Percentiles rank a stretch among this genome's conserved stretches.
Evolutionary conservation across 2,888 invertebrate species (phyloP).

Genomic region (Brenthis ino): DNA sequence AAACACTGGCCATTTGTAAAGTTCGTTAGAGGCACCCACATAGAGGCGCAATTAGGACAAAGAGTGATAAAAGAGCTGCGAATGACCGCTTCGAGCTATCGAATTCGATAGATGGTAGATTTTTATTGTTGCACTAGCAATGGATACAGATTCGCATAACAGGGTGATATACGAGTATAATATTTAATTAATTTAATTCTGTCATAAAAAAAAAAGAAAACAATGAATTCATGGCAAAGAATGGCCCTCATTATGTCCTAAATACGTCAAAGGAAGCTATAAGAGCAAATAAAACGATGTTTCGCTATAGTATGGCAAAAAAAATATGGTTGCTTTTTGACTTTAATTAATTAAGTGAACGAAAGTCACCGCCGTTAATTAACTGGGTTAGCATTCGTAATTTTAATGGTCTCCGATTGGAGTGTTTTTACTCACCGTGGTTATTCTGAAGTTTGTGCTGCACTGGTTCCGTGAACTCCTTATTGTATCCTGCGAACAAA

Average conservation of each 20-base stretch:
- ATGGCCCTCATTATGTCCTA: neutral
- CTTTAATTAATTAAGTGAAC: conserved; percentile 25
- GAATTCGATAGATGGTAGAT: conserved; percentile 48
- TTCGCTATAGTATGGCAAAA: conserved; percentile 11
- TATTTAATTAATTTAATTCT: neutral
- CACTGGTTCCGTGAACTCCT: conserved; percentile 43
- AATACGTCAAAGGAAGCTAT: conserved; percentile 1
- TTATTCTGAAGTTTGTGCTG: conserved; percentile 48
- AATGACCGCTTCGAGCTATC: conserved; percentile 56
- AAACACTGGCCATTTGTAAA: conserved; percentile 47
- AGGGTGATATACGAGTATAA: conserved; percentile 2
- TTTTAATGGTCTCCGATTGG: conserved; percentile 42
- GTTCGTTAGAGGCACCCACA: conserved; percentile 53
- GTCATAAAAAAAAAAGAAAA: neutral
- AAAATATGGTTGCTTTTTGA: conserved; percentile 23
- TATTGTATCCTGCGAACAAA: conserved; percentile 54
- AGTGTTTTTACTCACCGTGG: conserved; percentile 57
- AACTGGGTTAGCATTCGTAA: conserved; percentile 41
- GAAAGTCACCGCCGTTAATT: conserved; percentile 32
- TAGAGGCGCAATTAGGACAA: conserved; percentile 63
- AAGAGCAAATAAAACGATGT: neutral
- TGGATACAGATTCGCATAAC: conserved; percentile 40
- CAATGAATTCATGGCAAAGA: neutral
- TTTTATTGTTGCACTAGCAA: conserved; percentile 39
- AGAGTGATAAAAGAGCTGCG: conserved; percentile 50